Evolutionary conservation across 2,113 vertebrate genomes (phyloP), one percentile per base, ranked within the genome.

Genomic region (Pelodiscus sinensis): DNA sequence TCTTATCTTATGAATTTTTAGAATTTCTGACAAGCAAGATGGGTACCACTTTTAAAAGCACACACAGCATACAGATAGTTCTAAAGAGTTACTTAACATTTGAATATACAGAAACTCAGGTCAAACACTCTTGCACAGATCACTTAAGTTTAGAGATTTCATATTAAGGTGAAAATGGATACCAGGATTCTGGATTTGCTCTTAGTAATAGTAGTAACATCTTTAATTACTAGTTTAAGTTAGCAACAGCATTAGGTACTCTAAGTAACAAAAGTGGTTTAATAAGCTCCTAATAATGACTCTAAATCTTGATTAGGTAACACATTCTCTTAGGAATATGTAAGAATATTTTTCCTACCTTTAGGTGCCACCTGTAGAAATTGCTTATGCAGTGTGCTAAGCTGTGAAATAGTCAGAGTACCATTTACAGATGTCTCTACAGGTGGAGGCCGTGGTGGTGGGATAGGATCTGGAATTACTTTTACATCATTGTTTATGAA

Each of bases 311-410:
- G 85, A 51, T 6, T 18, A 54, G 16, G 9, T 78, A 92, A 77
- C 11, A 38, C 87, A 83, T 80, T 35, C 38, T 21, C 1, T 6
- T 68, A 5, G 75, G 84, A 2, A 3, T 7, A 6, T 92, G 4
- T 51, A 4, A 65, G 16, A 75, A 94, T 84, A 71, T 13, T 2
- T 75, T 82, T 84, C 95, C 81, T 97, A 99, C 99, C 99, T 98
- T 98, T 97, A 71, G 99, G 98, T 71, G 98, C 98, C 50, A 98
- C 90, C 16, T 95, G 95, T 89, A 93, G 92, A 83, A 99, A 98
- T 71, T 99, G 98, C 9, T 97, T 96, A 84, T 97, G 96, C 87
- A 99, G 96, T 6, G 75, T 91, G 85, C 97, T 95, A 54, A 99
- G 98, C 79, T 99, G 99, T 91, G 96, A 90, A 12, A 99, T 93